Evolutionary conservation across 2,888 invertebrate genomes (phyloP), one percentile per base, ranked within the genome.

Genomic region (Parnassius orleans): DNA sequence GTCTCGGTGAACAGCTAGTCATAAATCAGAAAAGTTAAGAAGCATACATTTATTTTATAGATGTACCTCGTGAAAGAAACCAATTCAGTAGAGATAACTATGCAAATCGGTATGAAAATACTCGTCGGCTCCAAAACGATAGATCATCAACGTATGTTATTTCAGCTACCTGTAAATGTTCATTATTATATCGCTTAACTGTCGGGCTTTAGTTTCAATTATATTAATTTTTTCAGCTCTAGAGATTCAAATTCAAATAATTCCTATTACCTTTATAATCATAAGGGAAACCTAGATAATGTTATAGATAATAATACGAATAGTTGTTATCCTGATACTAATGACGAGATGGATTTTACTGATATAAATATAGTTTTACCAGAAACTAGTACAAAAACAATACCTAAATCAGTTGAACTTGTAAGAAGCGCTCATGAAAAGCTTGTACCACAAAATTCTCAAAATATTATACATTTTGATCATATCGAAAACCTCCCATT

Each of bases 341-440:
- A 54, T n/a, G 42, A 55, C 52, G 11, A 3, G 15, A 52, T n/a
- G 3, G 11, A 46, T 7, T 50, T 12, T 41, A 47, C 11, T 15
- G 33, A 47, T 15, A 10, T 15, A 41, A 46, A 61, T 14, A 19
- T 10, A 15, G 10, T 14, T 41, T 46, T 42, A 12, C 19, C n/a
- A 19, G 61, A 56, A 51, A 51, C 12, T 2, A 52, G 11, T 46
- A 10, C 44, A 14, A 46, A 24, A 41, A 9, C n/a, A n/a, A 12
- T 61, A 61, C 51, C 46, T 1, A 51, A 46, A 52, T 61, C 61
- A 15, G 42, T 9, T 43, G 51, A 61, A 15, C 61, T 61, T 41
- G 55, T 61, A 1, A 60, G 41, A 47, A 47, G 53, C 48, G 42
- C 47, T 9, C 2, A 47, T 12, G 42, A 53, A 9, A 19, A n/a